Conservation (phyloP, 2,888 invertebrate species). For the Diarsia mendica region DNA sequence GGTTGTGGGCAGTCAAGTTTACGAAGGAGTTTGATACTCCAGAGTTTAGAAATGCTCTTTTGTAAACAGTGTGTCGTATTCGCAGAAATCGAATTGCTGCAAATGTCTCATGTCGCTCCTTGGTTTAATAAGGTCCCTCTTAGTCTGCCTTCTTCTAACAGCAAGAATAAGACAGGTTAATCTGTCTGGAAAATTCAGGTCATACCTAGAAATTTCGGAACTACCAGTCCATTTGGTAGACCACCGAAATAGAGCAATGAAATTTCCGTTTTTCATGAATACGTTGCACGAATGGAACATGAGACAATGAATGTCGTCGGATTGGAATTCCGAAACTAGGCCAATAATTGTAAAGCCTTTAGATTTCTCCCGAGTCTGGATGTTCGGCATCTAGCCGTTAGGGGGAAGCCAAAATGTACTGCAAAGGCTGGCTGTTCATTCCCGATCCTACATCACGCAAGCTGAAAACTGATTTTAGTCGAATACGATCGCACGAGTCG, state of each 20-base stretch:
- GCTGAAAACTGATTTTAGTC: background rate
- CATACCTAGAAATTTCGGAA: slow-evolving; percentile 7
- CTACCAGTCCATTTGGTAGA: slow-evolving; percentile 13
- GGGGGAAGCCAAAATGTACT: background rate
- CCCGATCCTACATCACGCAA: background rate
- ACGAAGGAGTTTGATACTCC: background rate
- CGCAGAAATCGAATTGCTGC: background rate
- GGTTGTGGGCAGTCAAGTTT: slow-evolving; percentile 4
- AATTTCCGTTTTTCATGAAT: slow-evolving; percentile 44
- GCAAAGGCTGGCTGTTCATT: background rate
- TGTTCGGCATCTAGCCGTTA: background rate
- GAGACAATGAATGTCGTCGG: slow-evolving; percentile 42
- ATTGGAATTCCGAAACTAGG: slow-evolving; percentile 49
- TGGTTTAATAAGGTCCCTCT: background rate
- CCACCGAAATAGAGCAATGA: slow-evolving; percentile 42
- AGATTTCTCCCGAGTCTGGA: slow-evolving; percentile 8
- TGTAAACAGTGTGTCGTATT: background rate
- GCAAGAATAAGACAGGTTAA: background rate
- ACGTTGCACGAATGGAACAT: slow-evolving; percentile 37
- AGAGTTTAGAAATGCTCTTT: background rate
- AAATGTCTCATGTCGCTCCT: background rate
- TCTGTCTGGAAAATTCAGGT: background rate
- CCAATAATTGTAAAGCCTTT: slow-evolving; percentile 51
- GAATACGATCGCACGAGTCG: background rate
- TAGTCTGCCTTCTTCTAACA: background rate